Evolutionary conservation across 2,797 vertebrate genomes (phyloP).

Genomic region (Sternarchorhynchus goeldii): DNA sequence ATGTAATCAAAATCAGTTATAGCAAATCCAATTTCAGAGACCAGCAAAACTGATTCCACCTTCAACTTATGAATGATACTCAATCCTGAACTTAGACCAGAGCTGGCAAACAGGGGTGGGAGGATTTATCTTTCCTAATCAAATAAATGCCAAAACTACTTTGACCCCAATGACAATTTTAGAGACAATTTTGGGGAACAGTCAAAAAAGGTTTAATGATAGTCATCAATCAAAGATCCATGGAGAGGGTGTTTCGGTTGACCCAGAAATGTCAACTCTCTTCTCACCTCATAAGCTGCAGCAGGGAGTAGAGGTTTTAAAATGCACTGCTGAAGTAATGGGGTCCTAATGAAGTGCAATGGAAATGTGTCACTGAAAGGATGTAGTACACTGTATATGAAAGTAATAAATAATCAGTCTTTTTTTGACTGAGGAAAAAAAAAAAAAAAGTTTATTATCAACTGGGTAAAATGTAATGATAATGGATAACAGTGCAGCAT

Average conservation of each 20-base stretch:
- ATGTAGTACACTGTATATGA: conserved; percentile 48
- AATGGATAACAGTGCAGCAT: conserved; percentile 10
- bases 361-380: conserved; percentile 38
- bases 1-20: not conserved
- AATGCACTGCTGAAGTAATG: conserved; percentile 50
- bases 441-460: conserved; percentile 31
- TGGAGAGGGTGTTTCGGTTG: conserved; percentile 46
- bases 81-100: conserved; percentile 8
- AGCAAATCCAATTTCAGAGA: not conserved
- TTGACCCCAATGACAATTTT: conserved; percentile 39
- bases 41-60: conserved; percentile 3
- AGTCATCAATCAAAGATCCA: conserved; percentile 56
- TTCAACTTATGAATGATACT: conserved; percentile 23
- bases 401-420: conserved; percentile 43
- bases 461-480: conserved; percentile 11
- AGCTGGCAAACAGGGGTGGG: conserved; percentile 22
- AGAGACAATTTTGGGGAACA: conserved; percentile 39
- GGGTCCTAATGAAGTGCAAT: conserved; percentile 53
- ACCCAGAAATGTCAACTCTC: conserved; percentile 54
- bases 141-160: conserved; percentile 26
- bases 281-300: conserved; percentile 40
- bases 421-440: conserved; percentile 3
- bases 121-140: conserved; percentile 43
- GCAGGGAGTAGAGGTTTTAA: conserved; percentile 38
- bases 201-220: conserved; percentile 53